Conservation (phyloP, 2,888 invertebrate genomes). For the Eilema griseolum region DNA sequence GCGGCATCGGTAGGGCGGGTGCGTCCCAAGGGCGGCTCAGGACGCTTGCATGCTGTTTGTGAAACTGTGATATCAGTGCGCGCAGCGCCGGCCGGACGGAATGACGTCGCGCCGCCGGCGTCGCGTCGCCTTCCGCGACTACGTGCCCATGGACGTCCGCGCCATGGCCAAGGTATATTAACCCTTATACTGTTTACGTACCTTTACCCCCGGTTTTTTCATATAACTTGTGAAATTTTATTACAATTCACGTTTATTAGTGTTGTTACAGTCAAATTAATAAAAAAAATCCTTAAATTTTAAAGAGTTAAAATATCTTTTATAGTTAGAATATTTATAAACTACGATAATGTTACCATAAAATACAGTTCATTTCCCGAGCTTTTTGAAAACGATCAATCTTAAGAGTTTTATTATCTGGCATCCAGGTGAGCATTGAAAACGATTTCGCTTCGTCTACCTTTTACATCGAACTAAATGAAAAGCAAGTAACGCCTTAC, state of each 20-base stretch:
- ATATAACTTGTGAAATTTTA: neutral
- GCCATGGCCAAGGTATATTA: conserved; percentile 81
- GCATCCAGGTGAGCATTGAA: conserved; percentile 2
- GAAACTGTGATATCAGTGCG: conserved; percentile 63
- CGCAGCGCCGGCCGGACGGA: conserved; percentile 71
- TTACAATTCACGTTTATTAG: neutral
- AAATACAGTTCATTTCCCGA: neutral
- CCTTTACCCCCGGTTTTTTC: neutral
- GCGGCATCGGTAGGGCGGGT: conserved; percentile 35
- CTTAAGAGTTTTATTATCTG: neutral
- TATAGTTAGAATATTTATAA: neutral
- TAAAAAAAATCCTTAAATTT: neutral
- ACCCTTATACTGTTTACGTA: conserved; percentile 7
- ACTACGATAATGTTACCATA: neutral
- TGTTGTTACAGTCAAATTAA: neutral
- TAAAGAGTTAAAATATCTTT: neutral
- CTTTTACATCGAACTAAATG: neutral
- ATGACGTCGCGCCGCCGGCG: conserved; percentile 82
- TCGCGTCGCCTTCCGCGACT: conserved; percentile 83
- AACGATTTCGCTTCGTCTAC: neutral
- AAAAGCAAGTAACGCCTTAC: conserved; percentile 11
- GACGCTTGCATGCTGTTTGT: conserved; percentile 39
- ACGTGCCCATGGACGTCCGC: conserved; percentile 81
- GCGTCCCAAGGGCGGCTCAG: conserved; percentile 43
- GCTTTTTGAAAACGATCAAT: neutral